A percentile compares a stretch with the other conserved stretches of the same genome.
Conservation (phyloP, 2,888 invertebrate species). For the Spilosoma lubricipeda region DNA sequence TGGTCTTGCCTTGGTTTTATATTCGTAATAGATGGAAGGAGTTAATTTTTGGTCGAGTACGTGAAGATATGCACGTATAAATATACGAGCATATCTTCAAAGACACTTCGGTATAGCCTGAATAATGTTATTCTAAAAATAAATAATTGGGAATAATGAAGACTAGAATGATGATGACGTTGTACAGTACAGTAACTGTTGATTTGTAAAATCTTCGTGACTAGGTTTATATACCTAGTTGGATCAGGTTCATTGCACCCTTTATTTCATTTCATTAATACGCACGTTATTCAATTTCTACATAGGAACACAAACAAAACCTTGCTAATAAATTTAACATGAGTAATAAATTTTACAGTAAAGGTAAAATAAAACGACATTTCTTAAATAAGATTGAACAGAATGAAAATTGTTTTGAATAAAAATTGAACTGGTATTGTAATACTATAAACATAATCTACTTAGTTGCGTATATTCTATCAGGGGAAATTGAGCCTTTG, state of each 20-base stretch:
- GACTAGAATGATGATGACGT: too few species aligned
- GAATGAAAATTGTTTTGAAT: neutral
- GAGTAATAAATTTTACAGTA: conserved; percentile 34
- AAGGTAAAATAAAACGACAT: conserved; percentile 9
- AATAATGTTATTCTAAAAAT: conserved; percentile 4
- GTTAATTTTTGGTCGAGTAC: too few species aligned
- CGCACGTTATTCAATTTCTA: too few species aligned
- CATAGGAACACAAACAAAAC: neutral
- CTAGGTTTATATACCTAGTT: too few species aligned
- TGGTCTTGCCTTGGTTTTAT: too few species aligned
- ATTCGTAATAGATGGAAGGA: neutral
- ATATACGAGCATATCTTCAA: conserved; percentile 28
- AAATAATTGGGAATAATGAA: neutral
- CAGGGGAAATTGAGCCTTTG: neutral
- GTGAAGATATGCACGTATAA: too few species aligned
- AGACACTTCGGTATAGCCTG: conserved; percentile 39
- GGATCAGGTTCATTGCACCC: too few species aligned
- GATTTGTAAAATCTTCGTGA: too few species aligned
- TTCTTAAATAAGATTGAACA: conserved; percentile 20
- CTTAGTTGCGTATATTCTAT: neutral
- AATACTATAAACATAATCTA: conserved; percentile 2
- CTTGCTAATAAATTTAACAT: conserved; percentile 24
- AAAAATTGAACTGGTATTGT: neutral
- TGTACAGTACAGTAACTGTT: too few species aligned
- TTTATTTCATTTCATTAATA: neutral